Evolutionary conservation across 2,113 vertebrate species (phyloP).

Genomic region (Barnardius zonarius): DNA sequence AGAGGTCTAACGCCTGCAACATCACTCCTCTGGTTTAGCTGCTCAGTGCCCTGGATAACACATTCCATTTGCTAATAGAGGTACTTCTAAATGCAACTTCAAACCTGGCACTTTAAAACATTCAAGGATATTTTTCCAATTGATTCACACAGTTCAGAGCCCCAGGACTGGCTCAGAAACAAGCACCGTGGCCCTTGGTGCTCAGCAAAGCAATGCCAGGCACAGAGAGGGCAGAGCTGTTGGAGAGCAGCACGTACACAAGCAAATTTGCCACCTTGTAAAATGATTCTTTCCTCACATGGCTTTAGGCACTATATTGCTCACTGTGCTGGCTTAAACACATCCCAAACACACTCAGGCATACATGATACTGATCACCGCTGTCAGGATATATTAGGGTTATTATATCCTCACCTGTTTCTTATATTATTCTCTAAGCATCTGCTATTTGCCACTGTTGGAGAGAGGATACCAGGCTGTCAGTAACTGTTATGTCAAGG

Average conservation of each 20-base stretch:
- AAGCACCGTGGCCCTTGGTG: background rate
- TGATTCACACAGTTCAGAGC: background rate
- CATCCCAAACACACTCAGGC: background rate
- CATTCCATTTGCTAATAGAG: background rate
- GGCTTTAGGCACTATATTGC: background rate
- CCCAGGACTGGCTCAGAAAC: background rate
- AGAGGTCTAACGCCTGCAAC: background rate
- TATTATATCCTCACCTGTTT: conserved; percentile 48
- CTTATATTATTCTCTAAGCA: conserved; percentile 43
- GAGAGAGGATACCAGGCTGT: conserved; percentile 41
- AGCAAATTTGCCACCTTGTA: background rate
- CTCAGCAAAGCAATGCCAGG: background rate
- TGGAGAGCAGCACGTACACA: background rate
- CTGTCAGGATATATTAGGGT: conserved; percentile 35
- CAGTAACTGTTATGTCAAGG: conserved; percentile 44
- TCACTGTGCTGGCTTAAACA: background rate
- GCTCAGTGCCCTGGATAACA: background rate
- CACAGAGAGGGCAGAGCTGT: background rate
- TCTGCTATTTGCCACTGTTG: conserved; percentile 55
- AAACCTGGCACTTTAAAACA: background rate
- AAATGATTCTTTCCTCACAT: background rate
- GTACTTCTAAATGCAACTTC: background rate
- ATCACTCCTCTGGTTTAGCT: background rate
- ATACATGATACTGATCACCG: background rate
- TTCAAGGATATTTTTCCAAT: background rate